A percentile compares a stretch with the other conserved stretches of the same genome.
phyloP scores from a whole-genome alignment of 2,888 invertebrate species.

The Tiliacea aurago region DNA sequence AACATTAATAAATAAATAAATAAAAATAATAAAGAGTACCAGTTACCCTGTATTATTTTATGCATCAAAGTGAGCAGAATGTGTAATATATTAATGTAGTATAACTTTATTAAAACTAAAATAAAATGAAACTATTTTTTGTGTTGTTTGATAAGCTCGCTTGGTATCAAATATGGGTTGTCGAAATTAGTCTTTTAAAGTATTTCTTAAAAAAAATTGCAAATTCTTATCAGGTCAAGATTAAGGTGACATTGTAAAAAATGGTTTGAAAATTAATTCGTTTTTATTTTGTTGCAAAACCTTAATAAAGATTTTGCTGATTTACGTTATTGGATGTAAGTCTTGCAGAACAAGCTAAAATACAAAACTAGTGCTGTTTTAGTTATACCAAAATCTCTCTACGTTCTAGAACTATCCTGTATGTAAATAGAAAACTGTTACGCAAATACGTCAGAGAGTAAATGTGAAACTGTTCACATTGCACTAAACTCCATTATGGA shows the following conservation, averaged over 20 bases:
- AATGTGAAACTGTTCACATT: conserved; percentile 20
- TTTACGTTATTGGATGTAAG: neutral
- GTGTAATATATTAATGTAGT: too few species aligned
- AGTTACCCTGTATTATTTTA: too few species aligned
- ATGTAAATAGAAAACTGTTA: neutral
- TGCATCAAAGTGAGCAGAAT: too few species aligned
- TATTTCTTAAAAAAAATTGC: neutral
- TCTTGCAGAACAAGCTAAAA: neutral
- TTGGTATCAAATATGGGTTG: neutral
- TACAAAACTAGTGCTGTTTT: accelerated
- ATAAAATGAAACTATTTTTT: too few species aligned
- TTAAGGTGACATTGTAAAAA: neutral
- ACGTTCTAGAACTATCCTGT: neutral
- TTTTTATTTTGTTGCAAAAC: neutral
- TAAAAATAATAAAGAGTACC: too few species aligned
- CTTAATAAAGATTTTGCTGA: neutral
- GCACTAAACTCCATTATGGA: neutral
- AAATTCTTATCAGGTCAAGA: neutral
- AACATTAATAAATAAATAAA: too few species aligned
- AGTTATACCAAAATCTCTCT: neutral
- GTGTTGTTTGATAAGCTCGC: neutral
- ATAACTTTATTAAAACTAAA: too few species aligned
- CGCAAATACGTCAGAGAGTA: neutral
- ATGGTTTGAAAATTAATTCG: too few species aligned
- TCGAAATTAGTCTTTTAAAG: neutral